Percentiles rank a stretch among this genome's conserved stretches.
Conservation (phyloP, 2,888 invertebrate genomes). For the Ophioninae sp. region DNA sequence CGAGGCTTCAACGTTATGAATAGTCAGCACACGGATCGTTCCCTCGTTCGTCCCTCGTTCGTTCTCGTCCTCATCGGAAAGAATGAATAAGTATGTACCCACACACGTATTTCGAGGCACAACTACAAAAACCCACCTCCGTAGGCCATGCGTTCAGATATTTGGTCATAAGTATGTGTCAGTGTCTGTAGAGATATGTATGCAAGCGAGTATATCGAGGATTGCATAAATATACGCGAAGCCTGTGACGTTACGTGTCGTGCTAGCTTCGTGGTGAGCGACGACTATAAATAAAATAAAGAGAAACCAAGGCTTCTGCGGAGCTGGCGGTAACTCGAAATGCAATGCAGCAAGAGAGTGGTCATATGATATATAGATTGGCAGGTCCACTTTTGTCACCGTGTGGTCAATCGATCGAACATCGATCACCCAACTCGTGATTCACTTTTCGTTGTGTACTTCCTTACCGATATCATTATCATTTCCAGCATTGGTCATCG, state of each 20-base stretch:
- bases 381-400: slow-evolving; percentile 26
- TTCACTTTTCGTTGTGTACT: too few relatives aligned
- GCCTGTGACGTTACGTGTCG: slow-evolving; percentile 65
- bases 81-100: slow-evolving; percentile 72
- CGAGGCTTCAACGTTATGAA: slow-evolving; percentile 63
- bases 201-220: slow-evolving; percentile 37
- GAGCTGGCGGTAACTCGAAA: slow-evolving; percentile 38
- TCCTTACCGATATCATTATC: too few relatives aligned
- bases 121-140: not conserved
- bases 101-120: slow-evolving; percentile 19
- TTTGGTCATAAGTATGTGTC: slow-evolving; percentile 49
- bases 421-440: too few relatives aligned
- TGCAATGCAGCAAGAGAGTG: slow-evolving; percentile 20
- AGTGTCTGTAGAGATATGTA: not conserved
- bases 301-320: slow-evolving; percentile 35
- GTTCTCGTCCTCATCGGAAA: slow-evolving; percentile 65
- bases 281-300: slow-evolving; percentile 78
- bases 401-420: not conserved
- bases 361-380: slow-evolving; percentile 10
- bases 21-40: slow-evolving; percentile 68
- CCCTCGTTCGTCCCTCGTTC: slow-evolving; percentile 47
- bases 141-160: not conserved
- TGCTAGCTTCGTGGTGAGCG: slow-evolving; percentile 68
- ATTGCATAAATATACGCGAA: slow-evolving; percentile 72
- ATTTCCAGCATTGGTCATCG: too few relatives aligned